phyloP scores from a whole-genome alignment of 1,140 invertebrate species.

The Chrysoperla carnea region DNA sequence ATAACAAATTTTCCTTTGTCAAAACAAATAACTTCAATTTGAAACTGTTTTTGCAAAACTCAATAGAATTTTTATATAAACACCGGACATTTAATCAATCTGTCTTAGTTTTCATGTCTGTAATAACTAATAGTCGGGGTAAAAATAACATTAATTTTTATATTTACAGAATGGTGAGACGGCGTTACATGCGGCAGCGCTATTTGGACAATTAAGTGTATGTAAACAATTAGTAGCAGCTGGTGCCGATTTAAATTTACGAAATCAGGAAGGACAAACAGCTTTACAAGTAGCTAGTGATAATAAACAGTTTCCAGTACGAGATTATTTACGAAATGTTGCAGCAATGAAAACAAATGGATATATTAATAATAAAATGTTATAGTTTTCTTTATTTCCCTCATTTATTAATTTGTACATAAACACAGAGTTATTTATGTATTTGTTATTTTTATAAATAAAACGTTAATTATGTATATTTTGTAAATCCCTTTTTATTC shows the following conservation, averaged over 20 bases:
- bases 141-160: too few relatives aligned
- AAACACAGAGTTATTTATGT: constrained; percentile 5
- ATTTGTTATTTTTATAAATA: constrained; percentile 1
- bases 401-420: neutral
- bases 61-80: too few relatives aligned
- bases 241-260: constrained; percentile 44
- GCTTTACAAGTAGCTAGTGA: constrained; percentile 42
- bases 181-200: constrained; percentile 72
- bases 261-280: constrained; percentile 51
- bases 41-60: too few relatives aligned
- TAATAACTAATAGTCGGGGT: too few relatives aligned
- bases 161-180: constrained; percentile 67
- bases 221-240: constrained; percentile 57
- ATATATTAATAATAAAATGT: neutral
- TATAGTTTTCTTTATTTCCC: constrained; percentile 3
- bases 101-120: too few relatives aligned
- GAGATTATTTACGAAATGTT: constrained; percentile 30
- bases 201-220: constrained; percentile 70
- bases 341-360: constrained; percentile 7
- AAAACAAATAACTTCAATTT: too few relatives aligned
- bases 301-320: constrained; percentile 33
- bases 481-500: neutral
- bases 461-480: neutral
- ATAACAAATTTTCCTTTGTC: too few relatives aligned
- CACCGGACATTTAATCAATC: too few relatives aligned